Conservation (phyloP, 2,113 vertebrate species). For the Ceyx melanurus region DNA sequence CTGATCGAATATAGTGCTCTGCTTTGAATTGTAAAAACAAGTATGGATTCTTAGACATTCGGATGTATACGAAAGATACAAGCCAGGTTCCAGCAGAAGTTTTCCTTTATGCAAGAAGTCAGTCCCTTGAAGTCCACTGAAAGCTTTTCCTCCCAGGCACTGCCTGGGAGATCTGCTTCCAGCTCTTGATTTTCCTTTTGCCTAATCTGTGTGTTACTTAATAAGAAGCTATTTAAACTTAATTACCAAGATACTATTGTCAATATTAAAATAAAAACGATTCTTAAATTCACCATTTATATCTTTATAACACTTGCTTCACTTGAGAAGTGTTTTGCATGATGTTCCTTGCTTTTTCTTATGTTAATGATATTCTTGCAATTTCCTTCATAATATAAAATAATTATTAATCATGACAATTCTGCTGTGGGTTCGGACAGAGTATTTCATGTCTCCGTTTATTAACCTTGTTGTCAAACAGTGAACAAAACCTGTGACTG, state of each 20-base stretch:
- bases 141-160: background rate
- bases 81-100: background rate
- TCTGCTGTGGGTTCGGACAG: background rate
- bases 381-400: background rate
- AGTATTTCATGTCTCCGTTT: slow-evolving; percentile 22
- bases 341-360: background rate
- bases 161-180: background rate
- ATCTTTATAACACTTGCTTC: background rate
- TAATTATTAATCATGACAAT: background rate
- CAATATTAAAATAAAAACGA: slow-evolving; percentile 8
- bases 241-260: background rate
- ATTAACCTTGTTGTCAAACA: slow-evolving; percentile 50
- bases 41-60: background rate
- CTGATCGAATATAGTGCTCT: background rate
- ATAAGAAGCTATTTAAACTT: background rate
- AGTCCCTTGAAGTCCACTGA: background rate
- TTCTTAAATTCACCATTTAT: background rate
- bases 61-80: background rate
- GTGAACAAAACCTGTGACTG: slow-evolving; percentile 19
- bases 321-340: background rate
- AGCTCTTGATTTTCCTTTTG: background rate
- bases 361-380: background rate
- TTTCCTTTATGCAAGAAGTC: background rate
- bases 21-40: background rate
- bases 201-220: background rate